phyloP scores from a whole-genome alignment of 2,797 vertebrate genomes.

The Argentina silus region DNA sequence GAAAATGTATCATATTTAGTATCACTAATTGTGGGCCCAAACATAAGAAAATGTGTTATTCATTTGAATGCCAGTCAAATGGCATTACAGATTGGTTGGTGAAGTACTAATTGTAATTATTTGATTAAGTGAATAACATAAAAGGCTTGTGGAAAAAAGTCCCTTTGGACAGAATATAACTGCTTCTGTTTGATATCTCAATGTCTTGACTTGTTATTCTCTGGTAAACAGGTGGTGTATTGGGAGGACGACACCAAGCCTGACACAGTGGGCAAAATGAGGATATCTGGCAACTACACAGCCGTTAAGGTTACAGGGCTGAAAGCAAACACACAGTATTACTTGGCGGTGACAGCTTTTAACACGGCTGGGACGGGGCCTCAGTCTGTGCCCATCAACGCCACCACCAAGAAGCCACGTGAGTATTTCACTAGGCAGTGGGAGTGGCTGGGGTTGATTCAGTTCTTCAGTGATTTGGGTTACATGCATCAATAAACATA shows the following conservation, averaged over 20 bases:
- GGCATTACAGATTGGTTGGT: conserved; percentile 46
- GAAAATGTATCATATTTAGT: too few species aligned
- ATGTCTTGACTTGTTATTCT: not conserved
- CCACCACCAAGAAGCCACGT: conserved; percentile 94
- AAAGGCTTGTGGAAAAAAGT: not conserved
- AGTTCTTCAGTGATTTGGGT: too few species aligned
- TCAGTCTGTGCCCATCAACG: conserved; percentile 87
- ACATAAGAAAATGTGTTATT: conserved; percentile 46
- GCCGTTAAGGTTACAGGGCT: conserved; percentile 84
- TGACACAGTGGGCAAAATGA: conserved; percentile 86
- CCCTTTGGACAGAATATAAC: conserved; percentile 4
- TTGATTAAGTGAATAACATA: conserved; percentile 27
- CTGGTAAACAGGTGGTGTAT: conserved; percentile 82
- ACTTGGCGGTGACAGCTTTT: conserved; percentile 88
- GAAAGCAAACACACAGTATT: conserved; percentile 87
- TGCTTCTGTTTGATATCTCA: conserved; percentile 16
- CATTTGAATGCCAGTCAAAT: conserved; percentile 36
- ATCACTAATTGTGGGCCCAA: conserved; percentile 46
- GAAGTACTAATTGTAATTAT: conserved; percentile 42
- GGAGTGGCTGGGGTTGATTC: not conserved
- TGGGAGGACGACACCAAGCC: conserved; percentile 92
- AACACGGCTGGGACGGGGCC: conserved; percentile 91
- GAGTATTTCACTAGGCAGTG: conserved; percentile 61
- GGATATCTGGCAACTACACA: conserved; percentile 87
- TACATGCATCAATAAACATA: not conserved